Conservation (phyloP, 2,888 invertebrate genomes). For the Sisyra nigra region DNA sequence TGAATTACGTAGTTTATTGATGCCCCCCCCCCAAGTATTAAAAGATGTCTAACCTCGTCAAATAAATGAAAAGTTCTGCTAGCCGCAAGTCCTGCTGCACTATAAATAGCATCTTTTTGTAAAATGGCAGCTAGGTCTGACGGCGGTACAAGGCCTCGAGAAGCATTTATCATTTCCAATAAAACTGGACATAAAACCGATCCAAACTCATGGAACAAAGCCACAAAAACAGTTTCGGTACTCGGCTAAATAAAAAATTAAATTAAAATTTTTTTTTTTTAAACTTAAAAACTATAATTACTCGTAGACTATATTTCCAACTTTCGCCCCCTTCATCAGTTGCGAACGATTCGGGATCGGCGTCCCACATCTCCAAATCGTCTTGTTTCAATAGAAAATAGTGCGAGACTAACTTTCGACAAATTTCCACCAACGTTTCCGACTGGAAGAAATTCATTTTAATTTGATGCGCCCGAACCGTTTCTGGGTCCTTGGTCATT, state of each 20-base stretch:
- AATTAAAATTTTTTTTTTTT: conserved; percentile 2
- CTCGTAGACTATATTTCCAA: conserved; percentile 86
- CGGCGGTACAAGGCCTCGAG: conserved; percentile 45
- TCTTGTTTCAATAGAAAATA: conserved; percentile 74
- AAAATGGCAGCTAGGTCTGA: conserved; percentile 66
- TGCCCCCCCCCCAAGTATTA: not conserved
- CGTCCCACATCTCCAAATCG: conserved; percentile 77
- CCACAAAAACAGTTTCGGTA: conserved; percentile 71
- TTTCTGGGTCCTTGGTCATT: conserved; percentile 34
- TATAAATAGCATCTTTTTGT: conserved; percentile 84
- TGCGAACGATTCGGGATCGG: conserved; percentile 81
- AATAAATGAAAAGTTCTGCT: conserved; percentile 80
- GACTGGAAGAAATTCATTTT: conserved; percentile 62
- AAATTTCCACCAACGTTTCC: conserved; percentile 63
- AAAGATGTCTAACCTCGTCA: conserved; percentile 48
- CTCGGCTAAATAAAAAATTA: too few species aligned
- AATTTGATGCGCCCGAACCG: conserved; percentile 47
- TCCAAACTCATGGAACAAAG: conserved; percentile 68
- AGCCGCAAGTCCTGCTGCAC: conserved; percentile 79
- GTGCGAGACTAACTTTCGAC: conserved; percentile 67
- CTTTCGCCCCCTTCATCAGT: conserved; percentile 79
- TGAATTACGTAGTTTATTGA: too few species aligned
- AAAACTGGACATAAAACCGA: conserved; percentile 56
- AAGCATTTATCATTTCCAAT: conserved; percentile 48
- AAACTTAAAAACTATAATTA: conserved; percentile 27